Percentiles rank a stretch among this genome's conserved stretches.
Evolutionary conservation across 64 coral and sea anemone genomes (phyloP).

Genomic region (Dendronephthya gigantea): DNA sequence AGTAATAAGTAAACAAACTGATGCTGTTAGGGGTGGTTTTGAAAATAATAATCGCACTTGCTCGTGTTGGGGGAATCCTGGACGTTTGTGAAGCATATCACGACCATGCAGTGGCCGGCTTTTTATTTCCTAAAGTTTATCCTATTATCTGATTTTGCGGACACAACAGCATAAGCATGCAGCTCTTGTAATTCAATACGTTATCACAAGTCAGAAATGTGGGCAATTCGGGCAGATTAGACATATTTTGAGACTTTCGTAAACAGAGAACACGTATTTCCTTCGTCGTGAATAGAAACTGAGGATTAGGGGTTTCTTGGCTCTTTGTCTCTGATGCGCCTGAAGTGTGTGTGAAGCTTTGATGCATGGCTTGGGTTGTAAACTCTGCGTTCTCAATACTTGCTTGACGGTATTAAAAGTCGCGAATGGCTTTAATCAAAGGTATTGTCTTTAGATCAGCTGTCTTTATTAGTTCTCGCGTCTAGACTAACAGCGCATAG

Average conservation of each 20-base stretch:
- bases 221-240: not conserved
- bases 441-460: not conserved
- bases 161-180: not conserved
- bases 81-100: no score
- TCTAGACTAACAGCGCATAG: not conserved
- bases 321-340: no score
- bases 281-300: not conserved
- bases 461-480: not conserved
- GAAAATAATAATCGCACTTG: no score
- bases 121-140: not conserved
- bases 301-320: not conserved
- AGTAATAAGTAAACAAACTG: no score
- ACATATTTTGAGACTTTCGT: not conserved
- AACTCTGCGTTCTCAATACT: not conserved
- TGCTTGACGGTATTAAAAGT: not conserved
- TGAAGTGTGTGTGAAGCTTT: not conserved
- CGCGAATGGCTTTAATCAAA: not conserved
- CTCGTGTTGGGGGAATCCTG: no score
- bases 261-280: not conserved
- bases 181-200: not conserved
- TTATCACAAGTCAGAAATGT: not conserved
- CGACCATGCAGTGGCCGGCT: not conserved
- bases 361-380: not conserved
- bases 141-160: not conserved
- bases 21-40: no score